Conservation (phyloP, 1,140 invertebrate genomes). For the Heliconius melpomene region DNA sequence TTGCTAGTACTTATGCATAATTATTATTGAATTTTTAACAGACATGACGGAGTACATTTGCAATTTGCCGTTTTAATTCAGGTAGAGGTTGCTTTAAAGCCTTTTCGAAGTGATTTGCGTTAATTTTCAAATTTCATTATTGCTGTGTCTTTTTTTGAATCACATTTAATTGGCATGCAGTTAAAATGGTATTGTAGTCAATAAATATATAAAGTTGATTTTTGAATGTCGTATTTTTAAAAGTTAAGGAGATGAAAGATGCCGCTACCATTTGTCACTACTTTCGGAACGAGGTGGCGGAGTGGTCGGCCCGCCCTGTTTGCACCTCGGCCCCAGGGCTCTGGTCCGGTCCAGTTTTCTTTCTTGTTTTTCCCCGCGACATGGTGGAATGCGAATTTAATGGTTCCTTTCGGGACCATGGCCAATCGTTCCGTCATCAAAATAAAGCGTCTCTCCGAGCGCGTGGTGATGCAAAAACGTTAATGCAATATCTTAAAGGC, state of each 20-base stretch:
- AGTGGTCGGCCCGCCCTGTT: constrained; percentile 71
- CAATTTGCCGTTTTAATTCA: constrained; percentile 63
- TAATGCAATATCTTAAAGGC: constrained; percentile 33
- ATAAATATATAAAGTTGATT: constrained; percentile 42
- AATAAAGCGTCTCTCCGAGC: constrained; percentile 51
- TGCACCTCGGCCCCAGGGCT: constrained; percentile 53
- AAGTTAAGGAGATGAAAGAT: constrained; percentile 68
- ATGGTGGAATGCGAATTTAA: constrained; percentile 65
- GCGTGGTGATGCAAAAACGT: constrained; percentile 40
- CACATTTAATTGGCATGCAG: not conserved
- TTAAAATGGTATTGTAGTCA: constrained; percentile 37
- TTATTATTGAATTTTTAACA: constrained; percentile 27
- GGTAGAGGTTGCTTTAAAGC: constrained; percentile 49
- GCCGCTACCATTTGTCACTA: constrained; percentile 78
- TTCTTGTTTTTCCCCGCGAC: constrained; percentile 39
- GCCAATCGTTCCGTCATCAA: constrained; percentile 72
- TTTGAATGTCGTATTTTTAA: constrained; percentile 38
- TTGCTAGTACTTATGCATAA: not conserved
- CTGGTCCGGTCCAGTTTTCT: constrained; percentile 44
- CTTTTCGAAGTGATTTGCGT: constrained; percentile 67
- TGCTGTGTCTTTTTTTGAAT: constrained; percentile 70
- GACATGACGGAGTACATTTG: constrained; percentile 24
- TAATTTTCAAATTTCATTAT: constrained; percentile 77
- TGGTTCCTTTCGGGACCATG: constrained; percentile 67
- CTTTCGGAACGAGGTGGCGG: constrained; percentile 69